Evolutionary conservation across 2,797 vertebrate genomes (phyloP), one percentile per base, ranked within the genome.

Genomic region (Hypotaenidia okinawae): DNA sequence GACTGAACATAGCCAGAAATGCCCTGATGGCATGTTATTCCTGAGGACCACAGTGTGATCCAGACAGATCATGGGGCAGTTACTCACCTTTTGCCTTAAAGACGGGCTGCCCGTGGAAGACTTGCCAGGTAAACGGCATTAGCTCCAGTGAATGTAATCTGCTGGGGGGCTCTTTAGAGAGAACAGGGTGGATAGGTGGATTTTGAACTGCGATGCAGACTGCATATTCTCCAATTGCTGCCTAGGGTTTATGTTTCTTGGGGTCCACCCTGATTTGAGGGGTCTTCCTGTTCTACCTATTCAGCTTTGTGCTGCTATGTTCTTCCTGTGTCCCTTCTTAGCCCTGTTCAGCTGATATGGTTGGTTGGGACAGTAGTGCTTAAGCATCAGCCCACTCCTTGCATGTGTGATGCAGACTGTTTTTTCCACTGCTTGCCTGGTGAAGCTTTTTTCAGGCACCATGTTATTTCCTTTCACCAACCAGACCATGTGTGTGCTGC

Each of bases 401-500:
- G 30, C 41, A 18, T 5, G 2, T 27, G 35, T 33, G 55, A 23
- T 21, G 33, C 11, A 32, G 37, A 58, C 11, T 0, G 0, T 49
- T 83, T 62, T 55, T 63, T 35, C 55, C 58, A 23, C 67, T 70
- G 30, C n/a, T 82, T 1, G 0, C 25, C 74, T 72, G 27, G 13
- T 37, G 39, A 62, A 89, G 13, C 10, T 57, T 89, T 62, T 57
- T 66, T 78, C 30, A 70, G n/a, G 17, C 23, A 47, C 8, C 2
- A 1, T 14, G 21, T 41, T 57, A 32, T 47, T 51, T 80, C 37
- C 22, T 76, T 80, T 84, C 37, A 62, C 10, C 30, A 70, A 62
- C 10, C 30, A 70, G 52, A 45, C 27, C 17, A 13, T 0, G 1
- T 41, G 21, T 7, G 2, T 0, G 0, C 39, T 52, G 52, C 27